Evolutionary conservation across 2,113 vertebrate genomes (phyloP).

Genomic region (Amazona guildingii): DNA sequence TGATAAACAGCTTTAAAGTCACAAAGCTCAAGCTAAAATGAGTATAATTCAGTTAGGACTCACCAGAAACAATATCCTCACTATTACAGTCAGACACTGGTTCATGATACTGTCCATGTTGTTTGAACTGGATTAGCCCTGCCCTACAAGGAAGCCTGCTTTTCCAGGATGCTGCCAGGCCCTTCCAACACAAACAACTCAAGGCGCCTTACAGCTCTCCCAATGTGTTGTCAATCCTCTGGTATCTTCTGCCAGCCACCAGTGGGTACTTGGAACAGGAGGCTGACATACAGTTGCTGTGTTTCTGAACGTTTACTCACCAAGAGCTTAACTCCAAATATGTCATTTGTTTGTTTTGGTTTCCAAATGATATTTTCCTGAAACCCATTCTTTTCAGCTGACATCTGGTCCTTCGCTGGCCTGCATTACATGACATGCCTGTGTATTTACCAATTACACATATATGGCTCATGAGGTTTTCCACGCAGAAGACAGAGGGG

Average conservation of each 20-base stretch:
- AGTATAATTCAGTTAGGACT: background rate
- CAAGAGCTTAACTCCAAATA: background rate
- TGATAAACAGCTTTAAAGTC: background rate
- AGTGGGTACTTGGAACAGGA: background rate
- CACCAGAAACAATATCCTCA: background rate
- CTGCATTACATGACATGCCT: background rate
- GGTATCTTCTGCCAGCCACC: background rate
- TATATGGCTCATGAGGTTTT: background rate
- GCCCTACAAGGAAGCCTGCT: background rate
- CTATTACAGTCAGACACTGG: background rate
- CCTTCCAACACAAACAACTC: background rate
- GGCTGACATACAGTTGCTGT: background rate
- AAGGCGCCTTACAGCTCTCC: background rate
- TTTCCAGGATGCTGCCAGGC: background rate
- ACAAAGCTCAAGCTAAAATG: background rate
- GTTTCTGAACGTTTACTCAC: background rate
- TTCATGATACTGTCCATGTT: background rate
- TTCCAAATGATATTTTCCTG: background rate
- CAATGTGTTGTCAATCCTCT: rapidly evolving
- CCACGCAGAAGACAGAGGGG: background rate
- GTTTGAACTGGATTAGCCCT: background rate
- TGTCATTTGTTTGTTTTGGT: background rate
- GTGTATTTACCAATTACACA: background rate
- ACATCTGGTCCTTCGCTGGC: background rate
- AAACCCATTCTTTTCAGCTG: constrained; percentile 8